Evolutionary conservation across 2,113 vertebrate genomes (phyloP), one percentile per base, ranked within the genome.

Genomic region (Sigmodon hispidus): DNA sequence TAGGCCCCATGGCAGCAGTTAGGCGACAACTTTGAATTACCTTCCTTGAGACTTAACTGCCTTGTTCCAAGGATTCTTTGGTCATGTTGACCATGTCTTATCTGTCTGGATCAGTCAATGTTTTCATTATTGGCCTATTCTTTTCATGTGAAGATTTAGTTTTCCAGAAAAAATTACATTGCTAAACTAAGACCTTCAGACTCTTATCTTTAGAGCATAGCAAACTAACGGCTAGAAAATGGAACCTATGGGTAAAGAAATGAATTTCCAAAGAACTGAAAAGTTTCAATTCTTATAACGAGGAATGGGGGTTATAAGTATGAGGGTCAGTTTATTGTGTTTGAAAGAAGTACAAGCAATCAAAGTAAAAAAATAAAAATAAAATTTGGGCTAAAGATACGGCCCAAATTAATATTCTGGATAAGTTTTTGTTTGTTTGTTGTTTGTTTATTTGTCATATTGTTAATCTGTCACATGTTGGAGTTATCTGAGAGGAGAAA

Each of bases 251-350:
- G 19, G 7, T 45, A 72, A 90, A 69, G 89, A 43, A 65, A 67
- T 87, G 75, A 72, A 93, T 76, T 34, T 48, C n/a, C 85, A 86
- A 93, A 91, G 80, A 94, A 63, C 26, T 63, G 10, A 59, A 6
- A 34, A 90, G 65, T 81, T 72, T 90, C n/a, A 16, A 19, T 67
- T 80, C 15, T 89, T 59, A 73, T 7, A 50, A 87, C 87, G 92
- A 91, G 21, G 34, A 36, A 48, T 72, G 75, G 21, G 81, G 50
- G 34, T 43, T 45, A 92, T 31, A 79, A 89, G 6, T 45, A 76
- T 48, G 61, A 48, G 61, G 29, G 90, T 87, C 61, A 9, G 17
- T 75, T 65, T 84, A 7, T 7, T 75, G 4, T 63, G 57, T 79
- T 70, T 61, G 77, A 87, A 89, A 96, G 13, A 90, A 70, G 34